Evolutionary conservation across 2,113 vertebrate species (phyloP).

Genomic region (Sapajus apella): DNA sequence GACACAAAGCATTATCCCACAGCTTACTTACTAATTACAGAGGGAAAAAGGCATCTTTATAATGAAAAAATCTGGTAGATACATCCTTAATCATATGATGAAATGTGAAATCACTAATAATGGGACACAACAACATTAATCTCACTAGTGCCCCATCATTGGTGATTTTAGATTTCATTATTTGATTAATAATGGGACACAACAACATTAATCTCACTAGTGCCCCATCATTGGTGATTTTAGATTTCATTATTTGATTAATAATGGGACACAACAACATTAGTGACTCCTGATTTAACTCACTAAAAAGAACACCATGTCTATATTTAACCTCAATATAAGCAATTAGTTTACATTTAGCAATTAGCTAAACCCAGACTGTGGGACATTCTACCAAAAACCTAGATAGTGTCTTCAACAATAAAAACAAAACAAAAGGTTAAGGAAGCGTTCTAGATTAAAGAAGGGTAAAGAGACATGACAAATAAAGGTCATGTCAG

Average conservation of each 20-base stretch:
- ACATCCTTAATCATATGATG: background rate
- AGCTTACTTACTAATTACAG: background rate
- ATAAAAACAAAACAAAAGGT: background rate
- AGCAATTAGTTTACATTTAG: background rate
- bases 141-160: background rate
- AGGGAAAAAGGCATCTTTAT: background rate
- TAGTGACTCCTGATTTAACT: background rate
- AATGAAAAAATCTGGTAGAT: background rate
- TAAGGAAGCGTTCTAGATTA: background rate
- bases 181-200: background rate
- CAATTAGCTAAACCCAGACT: background rate
- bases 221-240: background rate
- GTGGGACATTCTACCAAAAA: background rate
- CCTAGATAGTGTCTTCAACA: background rate
- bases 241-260: background rate
- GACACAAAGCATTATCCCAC: background rate
- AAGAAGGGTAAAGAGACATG: background rate
- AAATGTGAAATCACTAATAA: background rate
- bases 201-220: background rate
- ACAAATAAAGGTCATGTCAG: background rate
- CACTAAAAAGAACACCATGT: background rate
- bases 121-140: background rate
- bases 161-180: background rate
- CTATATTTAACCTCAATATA: background rate
- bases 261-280: background rate